phyloP scores from a whole-genome alignment of 2,113 vertebrate genomes.

The Dinomys branickii region DNA sequence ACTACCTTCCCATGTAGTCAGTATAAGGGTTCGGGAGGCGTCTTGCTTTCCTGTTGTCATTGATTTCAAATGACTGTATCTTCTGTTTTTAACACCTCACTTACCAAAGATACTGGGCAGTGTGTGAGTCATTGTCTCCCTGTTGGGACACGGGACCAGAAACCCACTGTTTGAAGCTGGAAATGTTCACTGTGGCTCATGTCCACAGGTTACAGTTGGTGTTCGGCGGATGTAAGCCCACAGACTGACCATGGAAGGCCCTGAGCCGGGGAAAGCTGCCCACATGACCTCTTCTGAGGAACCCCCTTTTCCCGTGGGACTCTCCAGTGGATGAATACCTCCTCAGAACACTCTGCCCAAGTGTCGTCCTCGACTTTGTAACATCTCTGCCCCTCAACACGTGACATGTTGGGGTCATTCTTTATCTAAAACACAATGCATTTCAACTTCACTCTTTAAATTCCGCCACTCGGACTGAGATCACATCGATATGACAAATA shows the following conservation, averaged over 20 bases:
- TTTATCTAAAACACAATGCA: neutral
- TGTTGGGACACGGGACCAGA: neutral
- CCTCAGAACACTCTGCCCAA: neutral
- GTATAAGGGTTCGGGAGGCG: neutral
- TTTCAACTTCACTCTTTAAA: neutral
- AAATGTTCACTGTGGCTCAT: neutral
- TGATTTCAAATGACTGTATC: neutral
- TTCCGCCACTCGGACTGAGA: too few species aligned
- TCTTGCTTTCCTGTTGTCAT: neutral
- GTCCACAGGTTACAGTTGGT: too few species aligned
- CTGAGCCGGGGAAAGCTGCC: neutral
- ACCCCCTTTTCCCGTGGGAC: neutral
- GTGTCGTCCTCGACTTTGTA: accelerated
- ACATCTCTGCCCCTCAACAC: neutral
- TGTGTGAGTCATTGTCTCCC: neutral
- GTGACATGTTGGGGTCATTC: neutral
- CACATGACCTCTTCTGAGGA: neutral
- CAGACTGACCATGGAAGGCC: neutral
- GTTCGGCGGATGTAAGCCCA: neutral
- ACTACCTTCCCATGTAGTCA: neutral
- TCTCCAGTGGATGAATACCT: neutral
- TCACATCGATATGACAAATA: neutral
- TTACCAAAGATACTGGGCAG: neutral
- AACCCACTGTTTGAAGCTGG: neutral
- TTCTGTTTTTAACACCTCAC: neutral